Evolutionary conservation across 2,113 vertebrate genomes (phyloP), one percentile per base, ranked within the genome.

Genomic region (Trogon surrucura): DNA sequence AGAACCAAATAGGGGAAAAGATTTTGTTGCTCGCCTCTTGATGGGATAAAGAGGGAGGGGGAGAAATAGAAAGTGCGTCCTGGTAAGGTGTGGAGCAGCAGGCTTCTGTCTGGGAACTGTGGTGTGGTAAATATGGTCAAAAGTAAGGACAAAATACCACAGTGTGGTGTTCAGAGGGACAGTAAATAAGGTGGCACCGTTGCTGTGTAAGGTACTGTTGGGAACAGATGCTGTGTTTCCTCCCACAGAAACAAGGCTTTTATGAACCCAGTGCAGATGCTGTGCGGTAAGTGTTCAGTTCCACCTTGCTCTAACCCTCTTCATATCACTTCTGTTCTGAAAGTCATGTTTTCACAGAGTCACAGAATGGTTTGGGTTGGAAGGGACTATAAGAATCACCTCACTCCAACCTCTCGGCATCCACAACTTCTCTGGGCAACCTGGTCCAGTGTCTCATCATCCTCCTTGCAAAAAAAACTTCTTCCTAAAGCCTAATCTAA

Each of bases 211-310:
- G 13, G 36, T 34, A 23, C 34, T 61, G 50, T 79, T 62, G 22
- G 50, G 84, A 91, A 69, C 2, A 51, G 29, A 17, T 70, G 58
- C 47, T 92, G 12, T 90, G 88, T 57, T 89, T 94, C 67, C 54
- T 62, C 22, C 74, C 73, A 66, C 97, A 99, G 99, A 98, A 98
- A 96, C 98, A 98, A 22, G 98, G 98, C 70, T 99, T 98, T 95
- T 99, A 99, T 72, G 98, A 99, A 87, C 98, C 98, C 41, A 97
- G 97, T 54, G 51, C 61, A 9, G 97, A 97, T 3, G 96, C 94
- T 81, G 66, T 96, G 65, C 94, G 97, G 99, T 99, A 95, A 98
- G 99, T 95, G 47, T 20, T 89, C 30, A 14, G 38, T 51, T 36
- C 79, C 44, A 13, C 60, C 26, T 67, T 72, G 45, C 4, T 44